Percentiles rank a stretch among this genome's conserved stretches.
Conservation (phyloP, 2,888 invertebrate genomes). For the Acleris literana region DNA sequence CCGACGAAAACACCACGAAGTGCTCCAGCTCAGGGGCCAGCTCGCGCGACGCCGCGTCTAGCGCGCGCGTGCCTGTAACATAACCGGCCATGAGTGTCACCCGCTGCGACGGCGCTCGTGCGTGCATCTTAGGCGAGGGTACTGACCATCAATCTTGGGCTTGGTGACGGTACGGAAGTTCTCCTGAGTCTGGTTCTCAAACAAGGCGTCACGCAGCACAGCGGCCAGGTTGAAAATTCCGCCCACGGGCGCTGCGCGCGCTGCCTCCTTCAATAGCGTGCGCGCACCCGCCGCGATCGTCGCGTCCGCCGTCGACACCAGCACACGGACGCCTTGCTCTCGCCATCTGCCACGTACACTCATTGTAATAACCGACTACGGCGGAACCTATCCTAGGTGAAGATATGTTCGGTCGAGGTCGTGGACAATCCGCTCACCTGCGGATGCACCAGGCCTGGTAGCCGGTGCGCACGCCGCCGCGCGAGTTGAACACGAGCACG, state of each 20-base stretch:
- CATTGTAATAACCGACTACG: too few relatives aligned
- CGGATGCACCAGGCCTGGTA: constrained; percentile 95
- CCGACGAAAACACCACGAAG: constrained; percentile 98
- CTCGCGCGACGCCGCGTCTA: constrained; percentile 91
- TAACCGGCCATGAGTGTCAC: neutral
- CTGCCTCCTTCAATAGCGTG: constrained; percentile 84
- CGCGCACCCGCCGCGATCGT: constrained; percentile 85
- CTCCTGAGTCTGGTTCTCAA: constrained; percentile 92
- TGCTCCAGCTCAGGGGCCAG: constrained; percentile 92
- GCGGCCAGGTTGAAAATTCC: constrained; percentile 98
- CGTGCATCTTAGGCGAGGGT: too few relatives aligned
- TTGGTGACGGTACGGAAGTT: constrained; percentile 91
- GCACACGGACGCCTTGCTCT: constrained; percentile 85
- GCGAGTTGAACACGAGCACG: constrained; percentile 92
- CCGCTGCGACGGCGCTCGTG: neutral
- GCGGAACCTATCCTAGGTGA: too few relatives aligned
- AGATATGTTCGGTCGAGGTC: too few relatives aligned
- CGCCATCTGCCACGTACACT: constrained; percentile 69
- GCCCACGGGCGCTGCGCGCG: constrained; percentile 88
- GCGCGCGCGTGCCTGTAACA: constrained; percentile 86
- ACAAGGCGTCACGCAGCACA: constrained; percentile 93
- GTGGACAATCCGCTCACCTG: constrained; percentile 58
- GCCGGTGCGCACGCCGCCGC: constrained; percentile 95
- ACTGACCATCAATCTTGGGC: constrained; percentile 91
- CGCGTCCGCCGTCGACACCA: constrained; percentile 86